Evolutionary conservation across 1,140 invertebrate species (phyloP).

Genomic region (Papilio polytes): DNA sequence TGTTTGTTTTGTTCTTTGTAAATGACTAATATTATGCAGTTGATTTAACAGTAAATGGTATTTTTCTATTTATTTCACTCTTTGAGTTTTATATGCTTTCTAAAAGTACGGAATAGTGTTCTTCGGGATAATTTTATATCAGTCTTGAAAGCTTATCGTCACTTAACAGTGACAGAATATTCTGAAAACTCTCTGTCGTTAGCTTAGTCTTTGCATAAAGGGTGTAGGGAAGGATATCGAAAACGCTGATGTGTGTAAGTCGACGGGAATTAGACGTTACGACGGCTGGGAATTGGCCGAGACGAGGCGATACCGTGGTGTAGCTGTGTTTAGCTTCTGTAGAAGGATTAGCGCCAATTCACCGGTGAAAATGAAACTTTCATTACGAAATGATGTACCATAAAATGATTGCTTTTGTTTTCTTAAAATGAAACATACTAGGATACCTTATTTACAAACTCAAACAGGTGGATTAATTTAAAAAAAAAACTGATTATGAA

Average conservation of each 20-base stretch:
- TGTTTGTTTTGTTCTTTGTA: too few relatives aligned
- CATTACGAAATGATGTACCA: too few relatives aligned
- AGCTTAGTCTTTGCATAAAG: constrained; percentile 62
- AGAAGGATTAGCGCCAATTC: constrained; percentile 42
- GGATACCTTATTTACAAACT: too few relatives aligned
- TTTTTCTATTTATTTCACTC: too few relatives aligned
- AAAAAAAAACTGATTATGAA: background rate
- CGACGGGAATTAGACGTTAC: constrained; percentile 82
- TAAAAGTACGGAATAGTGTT: too few relatives aligned
- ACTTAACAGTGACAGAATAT: background rate
- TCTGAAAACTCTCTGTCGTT: constrained; percentile 45
- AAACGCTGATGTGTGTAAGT: constrained; percentile 82
- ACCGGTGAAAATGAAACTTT: background rate
- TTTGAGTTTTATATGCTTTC: too few relatives aligned
- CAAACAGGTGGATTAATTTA: background rate
- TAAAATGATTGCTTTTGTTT: too few relatives aligned
- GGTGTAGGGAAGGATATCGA: constrained; percentile 76
- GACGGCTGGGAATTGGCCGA: constrained; percentile 76
- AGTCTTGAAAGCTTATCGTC: too few relatives aligned
- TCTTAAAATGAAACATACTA: too few relatives aligned
- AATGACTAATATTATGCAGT: too few relatives aligned
- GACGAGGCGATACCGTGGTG: constrained; percentile 49
- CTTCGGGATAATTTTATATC: background rate
- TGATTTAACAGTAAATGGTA: too few relatives aligned
- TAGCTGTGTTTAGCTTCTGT: constrained; percentile 2